A percentile compares a stretch with the other conserved stretches of the same genome.
phyloP scores from a whole-genome alignment of 2,797 vertebrate species.

The Leptatherina wallacei region DNA sequence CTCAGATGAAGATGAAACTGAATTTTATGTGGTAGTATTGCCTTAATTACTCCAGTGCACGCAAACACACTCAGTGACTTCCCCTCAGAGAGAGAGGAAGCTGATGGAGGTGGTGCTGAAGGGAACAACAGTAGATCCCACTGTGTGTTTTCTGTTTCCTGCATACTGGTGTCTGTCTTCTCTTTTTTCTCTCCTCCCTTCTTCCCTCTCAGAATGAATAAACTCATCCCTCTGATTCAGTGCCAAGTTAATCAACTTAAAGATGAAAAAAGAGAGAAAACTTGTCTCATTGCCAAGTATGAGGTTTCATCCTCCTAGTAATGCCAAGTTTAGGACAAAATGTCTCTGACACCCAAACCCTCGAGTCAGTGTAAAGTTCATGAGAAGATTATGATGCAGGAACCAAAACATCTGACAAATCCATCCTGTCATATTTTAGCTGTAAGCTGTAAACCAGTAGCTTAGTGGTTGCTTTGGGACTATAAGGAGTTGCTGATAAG shows the following conservation, averaged over 20 bases:
- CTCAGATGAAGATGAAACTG: background rate
- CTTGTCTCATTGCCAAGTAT: slow-evolving; percentile 35
- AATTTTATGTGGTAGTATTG: background rate
- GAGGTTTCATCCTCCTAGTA: slow-evolving; percentile 18
- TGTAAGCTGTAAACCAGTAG: background rate
- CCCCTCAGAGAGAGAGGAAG: slow-evolving; percentile 34
- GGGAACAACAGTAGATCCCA: slow-evolving; percentile 38
- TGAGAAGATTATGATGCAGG: background rate
- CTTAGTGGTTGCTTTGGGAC: too few relatives aligned
- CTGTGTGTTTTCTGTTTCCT: slow-evolving; percentile 34
- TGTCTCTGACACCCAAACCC: slow-evolving; percentile 13
- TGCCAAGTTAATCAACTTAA: slow-evolving; percentile 47
- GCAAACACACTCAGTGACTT: slow-evolving; percentile 46
- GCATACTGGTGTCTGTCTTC: background rate
- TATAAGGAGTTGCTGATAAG: too few relatives aligned
- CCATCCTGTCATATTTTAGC: slow-evolving; percentile 6
- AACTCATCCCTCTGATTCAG: slow-evolving; percentile 25
- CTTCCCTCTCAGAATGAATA: slow-evolving; percentile 4
- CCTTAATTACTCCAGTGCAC: slow-evolving; percentile 22
- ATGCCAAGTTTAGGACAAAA: slow-evolving; percentile 29
- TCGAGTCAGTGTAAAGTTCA: slow-evolving; percentile 22
- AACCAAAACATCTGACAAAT: slow-evolving; percentile 11
- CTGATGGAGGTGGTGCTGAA: slow-evolving; percentile 39
- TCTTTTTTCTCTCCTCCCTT: background rate
- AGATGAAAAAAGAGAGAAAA: slow-evolving; percentile 14